phyloP scores from a whole-genome alignment of 2,113 vertebrate species.

The Tringa solitaria region DNA sequence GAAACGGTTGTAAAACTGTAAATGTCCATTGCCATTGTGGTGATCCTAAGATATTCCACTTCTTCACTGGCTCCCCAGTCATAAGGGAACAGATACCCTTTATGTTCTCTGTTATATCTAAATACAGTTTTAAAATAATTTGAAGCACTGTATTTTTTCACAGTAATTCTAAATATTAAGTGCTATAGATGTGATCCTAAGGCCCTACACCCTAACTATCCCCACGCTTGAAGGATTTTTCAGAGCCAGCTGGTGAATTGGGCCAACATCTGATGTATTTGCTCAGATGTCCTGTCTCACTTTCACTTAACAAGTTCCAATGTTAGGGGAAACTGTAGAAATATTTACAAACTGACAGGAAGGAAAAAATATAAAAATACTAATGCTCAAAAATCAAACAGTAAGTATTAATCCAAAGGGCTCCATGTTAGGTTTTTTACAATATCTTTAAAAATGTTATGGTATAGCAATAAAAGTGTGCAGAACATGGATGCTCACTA shows the following conservation, averaged over 20 bases:
- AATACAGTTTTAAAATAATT: background rate
- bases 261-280: background rate
- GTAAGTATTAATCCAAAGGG: background rate
- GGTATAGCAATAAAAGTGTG: background rate
- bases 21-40: background rate
- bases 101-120: background rate
- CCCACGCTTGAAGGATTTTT: background rate
- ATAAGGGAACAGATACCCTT: background rate
- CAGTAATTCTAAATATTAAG: background rate
- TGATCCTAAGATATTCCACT: background rate
- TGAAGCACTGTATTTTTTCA: background rate
- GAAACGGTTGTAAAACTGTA: background rate
- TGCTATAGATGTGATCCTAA: background rate
- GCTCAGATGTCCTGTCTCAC: background rate
- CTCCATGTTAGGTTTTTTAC: background rate
- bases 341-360: background rate
- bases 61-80: background rate
- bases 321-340: background rate
- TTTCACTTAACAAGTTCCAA: background rate
- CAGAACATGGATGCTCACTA: background rate
- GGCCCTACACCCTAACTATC: background rate
- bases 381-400: background rate
- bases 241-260: background rate
- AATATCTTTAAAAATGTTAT: background rate
- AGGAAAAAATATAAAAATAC: background rate